Evolutionary conservation across 2,797 vertebrate species (phyloP).

Genomic region (Megaceryle alcyon): DNA sequence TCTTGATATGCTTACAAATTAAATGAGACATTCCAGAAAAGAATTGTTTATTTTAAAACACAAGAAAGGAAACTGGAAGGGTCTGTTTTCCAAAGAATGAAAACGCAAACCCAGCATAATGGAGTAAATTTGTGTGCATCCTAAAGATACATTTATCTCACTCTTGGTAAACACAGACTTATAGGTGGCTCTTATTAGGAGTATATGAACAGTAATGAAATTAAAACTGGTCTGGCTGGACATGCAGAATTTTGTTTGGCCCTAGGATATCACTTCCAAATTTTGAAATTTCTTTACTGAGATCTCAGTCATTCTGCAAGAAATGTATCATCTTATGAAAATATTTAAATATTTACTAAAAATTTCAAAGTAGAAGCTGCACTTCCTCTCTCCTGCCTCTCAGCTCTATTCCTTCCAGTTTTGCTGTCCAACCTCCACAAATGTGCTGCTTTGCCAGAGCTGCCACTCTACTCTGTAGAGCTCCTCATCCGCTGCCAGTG

Average conservation of each 20-base stretch:
- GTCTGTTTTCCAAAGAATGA: constrained; percentile 10
- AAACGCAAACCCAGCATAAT: constrained; percentile 15
- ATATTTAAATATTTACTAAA: background rate
- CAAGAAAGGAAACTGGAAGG: background rate
- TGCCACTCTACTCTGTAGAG: background rate
- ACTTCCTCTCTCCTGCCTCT: background rate
- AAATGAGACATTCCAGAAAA: constrained; percentile 8
- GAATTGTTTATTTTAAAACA: constrained; percentile 28
- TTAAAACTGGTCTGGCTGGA: background rate
- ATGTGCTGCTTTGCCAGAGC: background rate
- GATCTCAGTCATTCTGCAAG: background rate
- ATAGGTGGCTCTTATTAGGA: background rate
- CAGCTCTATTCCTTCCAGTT: background rate
- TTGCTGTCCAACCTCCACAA: background rate
- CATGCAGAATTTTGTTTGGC: background rate
- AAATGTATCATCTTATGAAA: background rate
- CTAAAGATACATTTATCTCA: background rate
- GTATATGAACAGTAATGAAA: background rate
- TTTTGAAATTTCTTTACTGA: background rate
- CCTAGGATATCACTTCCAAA: background rate
- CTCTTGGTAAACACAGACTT: background rate
- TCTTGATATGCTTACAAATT: background rate
- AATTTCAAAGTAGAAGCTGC: background rate
- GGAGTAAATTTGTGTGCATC: constrained; percentile 1
- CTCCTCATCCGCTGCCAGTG: background rate